A percentile compares a stretch with the other conserved stretches of the same genome.
phyloP scores from a whole-genome alignment of 2,113 vertebrate species.

The Formicarius rufipectus region DNA sequence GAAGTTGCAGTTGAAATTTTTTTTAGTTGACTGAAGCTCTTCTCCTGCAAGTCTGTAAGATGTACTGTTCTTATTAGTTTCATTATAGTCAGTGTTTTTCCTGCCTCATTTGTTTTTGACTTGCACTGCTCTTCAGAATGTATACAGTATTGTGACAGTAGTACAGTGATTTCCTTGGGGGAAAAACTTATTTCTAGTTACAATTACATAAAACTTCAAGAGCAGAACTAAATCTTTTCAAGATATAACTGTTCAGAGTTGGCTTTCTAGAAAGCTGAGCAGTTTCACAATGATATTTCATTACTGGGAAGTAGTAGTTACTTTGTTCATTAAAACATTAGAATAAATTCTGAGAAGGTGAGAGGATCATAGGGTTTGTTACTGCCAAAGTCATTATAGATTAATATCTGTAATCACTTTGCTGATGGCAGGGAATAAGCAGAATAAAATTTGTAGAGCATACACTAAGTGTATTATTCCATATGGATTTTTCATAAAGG shows the following conservation, averaged over 20 bases:
- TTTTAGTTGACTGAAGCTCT: background rate
- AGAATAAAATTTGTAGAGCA: background rate
- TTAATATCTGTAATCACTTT: background rate
- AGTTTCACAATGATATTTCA: background rate
- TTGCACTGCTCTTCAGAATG: background rate
- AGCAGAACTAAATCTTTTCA: background rate
- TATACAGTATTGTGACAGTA: background rate
- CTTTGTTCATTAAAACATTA: background rate
- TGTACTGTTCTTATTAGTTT: background rate
- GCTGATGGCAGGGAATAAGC: background rate
- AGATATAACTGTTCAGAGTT: background rate
- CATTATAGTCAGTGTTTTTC: background rate
- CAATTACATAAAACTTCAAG: background rate
- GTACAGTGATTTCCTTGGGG: background rate
- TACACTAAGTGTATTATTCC: background rate
- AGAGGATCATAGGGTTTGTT: background rate
- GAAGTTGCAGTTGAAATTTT: background rate
- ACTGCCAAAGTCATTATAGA: background rate
- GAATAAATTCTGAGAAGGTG: background rate
- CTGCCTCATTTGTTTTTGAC: background rate
- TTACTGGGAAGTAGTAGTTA: background rate
- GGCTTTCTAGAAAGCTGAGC: background rate
- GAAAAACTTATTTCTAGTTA: background rate
- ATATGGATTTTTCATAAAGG: background rate
- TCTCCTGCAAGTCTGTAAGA: background rate